Evolutionary conservation across 2,888 invertebrate genomes (phyloP), one percentile per base, ranked within the genome.

Genomic region (Oscheius sp.): DNA sequence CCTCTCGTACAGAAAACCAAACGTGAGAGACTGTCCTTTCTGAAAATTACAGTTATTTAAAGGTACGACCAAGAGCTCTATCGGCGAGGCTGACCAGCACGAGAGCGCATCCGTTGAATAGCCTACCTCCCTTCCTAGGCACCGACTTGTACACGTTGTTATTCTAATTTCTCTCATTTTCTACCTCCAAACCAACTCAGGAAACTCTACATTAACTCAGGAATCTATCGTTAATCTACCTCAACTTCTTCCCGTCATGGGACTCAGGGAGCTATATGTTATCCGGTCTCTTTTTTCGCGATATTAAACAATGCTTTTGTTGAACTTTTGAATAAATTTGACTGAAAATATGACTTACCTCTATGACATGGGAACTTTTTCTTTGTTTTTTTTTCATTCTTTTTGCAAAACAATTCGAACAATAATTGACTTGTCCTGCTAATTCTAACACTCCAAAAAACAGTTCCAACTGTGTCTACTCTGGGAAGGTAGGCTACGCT

Each of bases 1-100:
- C 79, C 81, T 13, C 21, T 53, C 35, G 68, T 11, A 33, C 9
- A 37, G 29, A 21, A 37, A 9, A 1, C 21, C 29, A 70, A 70
- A 21, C 57, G 70, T 58, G 5, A 58, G 50, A 47, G 29, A 21
- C 29, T 21, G 3, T 53, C 11, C 10, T 53, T 53, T 53, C 3
- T 53, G 3, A 29, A 13, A 13, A 53, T 53, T 53, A 53, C n/a
- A 2, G 29, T 53, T 4, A 7, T 29, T 4, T 53, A 9, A 13
- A 13, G 53, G 29, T 53, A 2, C 53, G 29, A 10, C 13, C 7
- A 53, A 53, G 11, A 11, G 11, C 7, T 29, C 4, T 13, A 53
- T 2, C 29, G n/a, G n/a, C 29, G n/a, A 53, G 11, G n/a, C 53
- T 53, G 53, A 29, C 42, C n/a, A 53, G 53, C 53, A 3, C 53